Conservation (phyloP, 2,797 vertebrate species). For the Melanotaenia nigrans region DNA sequence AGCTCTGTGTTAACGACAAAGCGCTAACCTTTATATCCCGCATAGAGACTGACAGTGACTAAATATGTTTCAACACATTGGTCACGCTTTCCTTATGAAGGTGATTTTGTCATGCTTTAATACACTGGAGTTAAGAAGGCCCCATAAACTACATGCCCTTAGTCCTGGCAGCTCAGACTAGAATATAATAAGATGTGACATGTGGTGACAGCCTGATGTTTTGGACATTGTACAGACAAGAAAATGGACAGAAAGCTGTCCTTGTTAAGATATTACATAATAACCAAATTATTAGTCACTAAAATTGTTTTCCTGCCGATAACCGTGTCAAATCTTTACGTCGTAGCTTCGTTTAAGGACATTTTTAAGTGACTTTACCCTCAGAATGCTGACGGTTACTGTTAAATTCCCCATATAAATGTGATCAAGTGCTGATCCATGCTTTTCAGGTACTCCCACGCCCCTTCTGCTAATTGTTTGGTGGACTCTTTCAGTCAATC, state of each 20-base stretch:
- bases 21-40: too few species aligned
- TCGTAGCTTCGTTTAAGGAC: background rate
- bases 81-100: background rate
- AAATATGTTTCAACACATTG: background rate
- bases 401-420: too few species aligned
- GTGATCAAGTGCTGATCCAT: background rate
- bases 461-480: too few species aligned
- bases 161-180: background rate
- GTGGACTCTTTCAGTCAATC: too few species aligned
- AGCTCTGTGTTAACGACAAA: too few species aligned
- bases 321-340: background rate
- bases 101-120: background rate
- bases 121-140: background rate
- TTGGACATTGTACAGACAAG: background rate
- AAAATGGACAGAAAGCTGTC: background rate
- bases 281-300: background rate
- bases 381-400: background rate
- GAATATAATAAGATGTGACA: background rate
- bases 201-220: background rate
- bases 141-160: too few species aligned
- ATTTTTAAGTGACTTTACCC: background rate
- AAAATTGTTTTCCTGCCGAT: background rate
- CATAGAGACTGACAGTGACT: too few species aligned
- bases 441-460: too few species aligned
- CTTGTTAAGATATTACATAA: background rate